These are phyloP conservation scores for Pipistrellus nathusii DNA, from an alignment of 2,797 vertebrate genomes.

Conservation along the genomic window DNA sequence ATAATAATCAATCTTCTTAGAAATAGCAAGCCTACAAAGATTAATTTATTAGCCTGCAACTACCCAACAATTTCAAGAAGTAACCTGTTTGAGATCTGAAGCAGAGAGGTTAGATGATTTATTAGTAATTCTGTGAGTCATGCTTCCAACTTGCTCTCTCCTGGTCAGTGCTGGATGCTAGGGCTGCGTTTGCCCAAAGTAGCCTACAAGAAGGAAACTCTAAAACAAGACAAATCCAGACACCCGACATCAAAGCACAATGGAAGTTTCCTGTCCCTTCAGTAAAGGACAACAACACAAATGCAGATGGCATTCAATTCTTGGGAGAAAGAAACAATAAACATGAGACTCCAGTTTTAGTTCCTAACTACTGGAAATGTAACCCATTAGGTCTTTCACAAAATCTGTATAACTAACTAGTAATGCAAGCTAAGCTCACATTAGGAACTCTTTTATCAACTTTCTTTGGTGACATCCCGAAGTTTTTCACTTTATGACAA, in stretches of 20 bases:
- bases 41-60: neutral
- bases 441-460: neutral
- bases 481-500: slow-evolving; percentile 15
- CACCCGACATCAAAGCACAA: neutral
- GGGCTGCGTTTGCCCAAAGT: neutral
- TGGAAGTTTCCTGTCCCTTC: neutral
- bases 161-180: neutral
- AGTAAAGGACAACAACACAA: neutral
- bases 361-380: neutral
- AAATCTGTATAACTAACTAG: neutral
- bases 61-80: neutral
- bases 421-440: neutral
- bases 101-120: neutral
- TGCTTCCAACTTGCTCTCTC: neutral
- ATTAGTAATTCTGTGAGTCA: neutral
- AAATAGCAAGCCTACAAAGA: neutral
- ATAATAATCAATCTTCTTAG: slow-evolving; percentile 5
- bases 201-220: neutral
- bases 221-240: neutral
- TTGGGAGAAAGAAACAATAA: slow-evolving; percentile 16
- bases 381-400: neutral
- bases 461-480: neutral
- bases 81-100: neutral
- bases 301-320: neutral
- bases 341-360: neutral